Base-by-base conservation (phyloP, 2,888 invertebrate species). In the Belgica antarctica region DNA sequence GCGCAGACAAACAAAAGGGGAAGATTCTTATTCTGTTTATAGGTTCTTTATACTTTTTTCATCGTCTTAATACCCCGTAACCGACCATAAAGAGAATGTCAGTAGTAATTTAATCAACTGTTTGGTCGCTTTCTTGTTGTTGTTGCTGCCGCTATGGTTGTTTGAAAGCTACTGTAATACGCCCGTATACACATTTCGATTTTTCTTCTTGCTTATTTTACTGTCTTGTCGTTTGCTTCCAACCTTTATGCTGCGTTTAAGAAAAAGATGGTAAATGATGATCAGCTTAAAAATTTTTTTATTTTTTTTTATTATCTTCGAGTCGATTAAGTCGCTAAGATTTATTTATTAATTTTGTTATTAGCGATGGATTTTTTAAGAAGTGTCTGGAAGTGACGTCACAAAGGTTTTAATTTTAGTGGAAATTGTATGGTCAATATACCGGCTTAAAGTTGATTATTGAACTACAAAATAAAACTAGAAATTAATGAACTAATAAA, bases 81-180 rank as follows among this genome's bases (percentile, higher is more conserved):
- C 62, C 31, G 15, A 62, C 31, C 15, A 62, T 61, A 41, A 17
- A 65, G 65, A 25, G 47, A 65, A 65, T 66, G 34, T 65, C 65
- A 27, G 65, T 65, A 46, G 65, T 65, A 65, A 66, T 66, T 66
- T 66, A 66, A 66, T 66, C 47, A 66, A 66, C 52, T 66, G 52
- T 46, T 46, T 36, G 65, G 46, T 57, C 46, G 63, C 17, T 36
- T 63, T 34, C 22, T 5, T 61, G 12, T 47, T 66, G 5, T 66
- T 66, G 28, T 47, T 46, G 34, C 12, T 31, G 46, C 46, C 15
- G 46, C 34, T 31, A 31, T 46, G 15, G 46, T 46, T 17, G 17
- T 52, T 4, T 52, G 7, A 28, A 28, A 27, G 66, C 66, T 66
- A 47, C 66, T 46, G 66, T 66, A 66, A 52, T 66, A 66, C 66